Evolutionary conservation across 2,888 invertebrate species (phyloP), one percentile per base, ranked within the genome.

Genomic region (Polyommatus iphigenia): DNA sequence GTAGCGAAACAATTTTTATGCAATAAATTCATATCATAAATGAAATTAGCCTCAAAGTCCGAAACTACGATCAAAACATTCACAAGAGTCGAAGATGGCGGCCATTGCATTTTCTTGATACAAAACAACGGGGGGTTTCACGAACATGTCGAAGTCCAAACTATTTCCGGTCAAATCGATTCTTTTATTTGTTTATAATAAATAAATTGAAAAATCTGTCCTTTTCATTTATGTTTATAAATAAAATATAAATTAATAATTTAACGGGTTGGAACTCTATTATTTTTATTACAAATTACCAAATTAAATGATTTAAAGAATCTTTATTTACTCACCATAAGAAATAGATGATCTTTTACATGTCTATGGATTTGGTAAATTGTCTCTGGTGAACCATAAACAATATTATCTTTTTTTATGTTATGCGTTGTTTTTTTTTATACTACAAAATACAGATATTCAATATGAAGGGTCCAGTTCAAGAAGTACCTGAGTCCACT

Each of bases 41-140:
- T 80, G 87, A 90, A 91, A 90, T 87, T 90, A 84, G 87, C 90
- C 88, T 92, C 88, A 93, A 90, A 93, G 88, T 91, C 83, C 86
- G 90, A 88, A 93, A 93, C 92, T 94, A 93, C 93, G 94, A 94
- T 95, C 95, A 96, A 96, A 96, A 96, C 96, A 96, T 96, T 96
- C 95, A 96, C 96, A 95, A 96, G 96, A 96, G 95, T 96, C 96
- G 96, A 96, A 96, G 96, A 96, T 96, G 96, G 96, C 96, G 96
- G 96, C 96, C 96, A 96, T 96, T 96, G 95, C 96, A 93, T 96
- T 96, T 95, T 95, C 96, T 95, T 95, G 96, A 96, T 96, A 96
- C 96, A 96, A 96, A 96, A 93, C 94, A 94, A 91, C 93, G 93
- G 94, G 94, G 85, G 85, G 93, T 91, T 90, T 91, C 92, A 90